Evolutionary conservation across 2,797 vertebrate species (phyloP).

Genomic region (Falco cherrug): DNA sequence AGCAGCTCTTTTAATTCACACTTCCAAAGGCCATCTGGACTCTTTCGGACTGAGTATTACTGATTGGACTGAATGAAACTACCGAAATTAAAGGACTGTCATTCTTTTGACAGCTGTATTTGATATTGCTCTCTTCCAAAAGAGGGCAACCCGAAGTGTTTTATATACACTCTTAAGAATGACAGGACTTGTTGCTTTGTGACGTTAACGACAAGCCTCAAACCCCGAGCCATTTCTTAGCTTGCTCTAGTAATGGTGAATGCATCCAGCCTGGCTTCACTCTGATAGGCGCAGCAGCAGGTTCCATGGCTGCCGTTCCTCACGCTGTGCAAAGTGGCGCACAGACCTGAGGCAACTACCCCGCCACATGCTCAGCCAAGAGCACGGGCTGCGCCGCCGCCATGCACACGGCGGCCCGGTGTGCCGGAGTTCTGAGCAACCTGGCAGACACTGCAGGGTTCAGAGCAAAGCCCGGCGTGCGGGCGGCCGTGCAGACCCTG

Average conservation of each 20-base stretch:
- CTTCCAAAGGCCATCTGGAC: neutral
- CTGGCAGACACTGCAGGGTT: accelerated
- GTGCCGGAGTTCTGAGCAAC: neutral
- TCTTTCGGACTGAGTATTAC: neutral
- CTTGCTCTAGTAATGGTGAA: neutral
- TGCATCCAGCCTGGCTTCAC: neutral
- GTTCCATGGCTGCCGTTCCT: neutral
- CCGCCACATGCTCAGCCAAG: accelerated
- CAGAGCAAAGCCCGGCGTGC: no score
- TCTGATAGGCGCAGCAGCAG: accelerated
- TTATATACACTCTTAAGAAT: accelerated
- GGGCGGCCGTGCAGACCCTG: no score
- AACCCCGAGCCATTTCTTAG: neutral
- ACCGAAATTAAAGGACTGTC: neutral
- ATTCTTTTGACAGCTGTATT: neutral
- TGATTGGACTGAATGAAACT: no score
- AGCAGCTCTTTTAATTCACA: neutral
- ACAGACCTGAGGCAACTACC: neutral
- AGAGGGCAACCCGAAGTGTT: neutral
- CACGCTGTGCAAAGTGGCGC: accelerated
- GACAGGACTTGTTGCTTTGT: no score
- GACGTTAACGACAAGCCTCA: neutral
- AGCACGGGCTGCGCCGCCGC: neutral
- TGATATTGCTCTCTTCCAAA: neutral
- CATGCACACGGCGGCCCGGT: accelerated